Base-by-base conservation (phyloP, 2,113 vertebrate genomes). In the Hylia prasina region DNA sequence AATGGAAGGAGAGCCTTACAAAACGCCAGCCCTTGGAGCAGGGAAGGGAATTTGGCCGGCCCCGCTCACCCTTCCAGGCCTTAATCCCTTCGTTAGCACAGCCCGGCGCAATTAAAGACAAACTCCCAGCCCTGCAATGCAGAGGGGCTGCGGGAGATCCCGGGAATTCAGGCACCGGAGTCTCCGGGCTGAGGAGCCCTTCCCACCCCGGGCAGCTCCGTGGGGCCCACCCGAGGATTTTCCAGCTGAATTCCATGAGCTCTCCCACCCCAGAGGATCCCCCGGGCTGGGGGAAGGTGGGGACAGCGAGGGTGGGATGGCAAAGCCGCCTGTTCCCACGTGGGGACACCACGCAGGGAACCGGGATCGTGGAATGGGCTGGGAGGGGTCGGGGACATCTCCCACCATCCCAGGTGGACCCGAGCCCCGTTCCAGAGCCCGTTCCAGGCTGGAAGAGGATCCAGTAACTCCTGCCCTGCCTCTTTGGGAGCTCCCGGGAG, bases 31-130 rank as follows among this genome's bases (percentile, higher is more conserved):
- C 93, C 89, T 77, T 48, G 93, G 89, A 72, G 56, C 5, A 11
- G 63, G 39, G 54, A 54, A 24, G 71, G 66, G 57, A 64, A 57
- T 44, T 77, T 80, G 80, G 68, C 83, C 76, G 22, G 76, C 86
- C 33, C 31, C 9, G 20, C 85, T 94, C 76, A 27, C 91, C 86
- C 87, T 80, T 37, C 71, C 68, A 15, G 80, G 82, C 89, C 94
- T 89, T 92, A 96, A 96, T 96, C 80, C 87, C 93, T 25, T 92
- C 40, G 11, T 96, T 96, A 96, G 63, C 89, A 68, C 42, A 40
- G 65, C 78, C 85, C 42, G 48, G 45, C 6, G 2, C 68, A 70
- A 92, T 91, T 81, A 94, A 39, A 75, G 88, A 61, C 88, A 16
- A 69, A 42, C 63, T 86, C 87, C 48, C 86, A 21, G 81, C 51